Conservation (phyloP, 2,113 vertebrate genomes). For the Nothoprocta perdicaria region DNA sequence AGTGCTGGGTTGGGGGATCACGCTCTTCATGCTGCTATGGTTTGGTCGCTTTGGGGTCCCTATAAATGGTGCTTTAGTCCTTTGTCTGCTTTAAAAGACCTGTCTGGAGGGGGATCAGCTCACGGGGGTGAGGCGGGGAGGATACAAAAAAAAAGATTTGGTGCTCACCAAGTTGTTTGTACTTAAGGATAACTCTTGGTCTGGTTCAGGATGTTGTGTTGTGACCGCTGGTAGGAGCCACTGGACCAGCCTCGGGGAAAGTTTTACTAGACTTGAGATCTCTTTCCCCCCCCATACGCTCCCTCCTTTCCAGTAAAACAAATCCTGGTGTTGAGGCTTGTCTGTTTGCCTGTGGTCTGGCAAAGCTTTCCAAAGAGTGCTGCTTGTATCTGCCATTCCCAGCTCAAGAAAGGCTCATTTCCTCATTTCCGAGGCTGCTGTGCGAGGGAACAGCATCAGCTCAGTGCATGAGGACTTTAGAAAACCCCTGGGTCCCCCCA, state of each 20-base stretch:
- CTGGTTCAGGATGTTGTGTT: neutral
- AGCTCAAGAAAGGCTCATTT: neutral
- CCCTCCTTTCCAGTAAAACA: slow-evolving; percentile 60
- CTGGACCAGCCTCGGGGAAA: slow-evolving; percentile 24
- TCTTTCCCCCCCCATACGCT: neutral
- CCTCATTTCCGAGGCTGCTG: slow-evolving; percentile 31
- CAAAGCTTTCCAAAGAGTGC: slow-evolving; percentile 31
- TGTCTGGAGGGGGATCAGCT: accelerated
- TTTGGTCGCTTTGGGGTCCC: neutral
- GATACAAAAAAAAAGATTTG: accelerated
- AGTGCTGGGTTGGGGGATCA: no score
- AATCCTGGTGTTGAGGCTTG: slow-evolving; percentile 63
- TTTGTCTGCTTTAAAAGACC: accelerated
- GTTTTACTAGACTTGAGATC: slow-evolving; percentile 34
- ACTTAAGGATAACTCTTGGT: neutral
- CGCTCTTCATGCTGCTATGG: no score
- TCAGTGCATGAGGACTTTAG: neutral
- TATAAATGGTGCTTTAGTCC: no score
- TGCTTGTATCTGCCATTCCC: slow-evolving; percentile 56
- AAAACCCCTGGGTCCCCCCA: neutral
- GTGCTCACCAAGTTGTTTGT: accelerated
- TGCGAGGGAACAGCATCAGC: neutral
- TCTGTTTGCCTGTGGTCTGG: slow-evolving; percentile 66
- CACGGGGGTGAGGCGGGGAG: neutral
- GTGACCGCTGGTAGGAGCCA: slow-evolving; percentile 64